Base-by-base conservation (phyloP, 2,888 invertebrate genomes). In the Lasioglossum morio region DNA sequence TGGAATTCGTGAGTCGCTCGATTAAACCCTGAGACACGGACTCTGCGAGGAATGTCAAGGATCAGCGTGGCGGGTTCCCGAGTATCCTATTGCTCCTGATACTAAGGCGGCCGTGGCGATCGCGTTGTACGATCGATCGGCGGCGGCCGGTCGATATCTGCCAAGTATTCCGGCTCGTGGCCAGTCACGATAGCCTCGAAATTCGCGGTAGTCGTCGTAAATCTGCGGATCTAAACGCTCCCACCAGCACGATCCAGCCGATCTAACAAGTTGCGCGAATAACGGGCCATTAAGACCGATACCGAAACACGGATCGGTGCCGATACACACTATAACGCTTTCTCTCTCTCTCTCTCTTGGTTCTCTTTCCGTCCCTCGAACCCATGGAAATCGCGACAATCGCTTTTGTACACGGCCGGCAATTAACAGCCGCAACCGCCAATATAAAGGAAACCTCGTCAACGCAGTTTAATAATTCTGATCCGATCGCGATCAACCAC, bases 121-220 rank as follows among this genome's bases (percentile, higher is more conserved):
- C 89, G 89, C 79, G 85, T 89, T 70, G 88, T 84, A 86, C 87
- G 91, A 92, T 91, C 85, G 85, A 81, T 85, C 75, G 88, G 30
- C 63, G 63, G 63, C 63, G 77, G 81, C 37, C 46, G 80, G 40
- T 76, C 84, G 87, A 89, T 88, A 86, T 75, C 84, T 79, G 66
- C 70, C 84, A 40, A 75, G 81, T 87, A 85, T 88, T 87, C 85
- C 89, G 87, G 88, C 87, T 90, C 88, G 88, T 87, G 87, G 85
- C 92, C 89, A 90, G 92, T 92, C 93, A 92, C 92, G 93, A 93
- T 91, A 93, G 92, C 92, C 92, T 94, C 93, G 93, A 93, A 94
- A 93, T 92, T 91, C 92, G 89, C 87, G 88, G 86, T 88, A 90
- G 91, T 90, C 92, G 90, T 90, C 90, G 91, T 92, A 92, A 93